Percentiles rank a stretch among this genome's conserved stretches.
Conservation (phyloP, 2,113 vertebrate species). For the Casuarius casuarius region DNA sequence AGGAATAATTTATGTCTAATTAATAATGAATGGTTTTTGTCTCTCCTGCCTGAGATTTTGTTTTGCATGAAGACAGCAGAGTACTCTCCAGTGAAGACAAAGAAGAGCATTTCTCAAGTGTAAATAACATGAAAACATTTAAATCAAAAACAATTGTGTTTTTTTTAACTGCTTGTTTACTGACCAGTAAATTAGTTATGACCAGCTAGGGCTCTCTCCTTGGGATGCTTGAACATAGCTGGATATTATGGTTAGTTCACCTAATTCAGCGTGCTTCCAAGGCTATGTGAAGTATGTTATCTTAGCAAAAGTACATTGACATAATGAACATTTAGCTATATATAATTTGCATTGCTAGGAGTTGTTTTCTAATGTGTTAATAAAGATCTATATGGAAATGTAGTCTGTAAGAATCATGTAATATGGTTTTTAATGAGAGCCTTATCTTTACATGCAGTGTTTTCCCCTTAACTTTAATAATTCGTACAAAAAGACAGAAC, state of each 20-base stretch:
- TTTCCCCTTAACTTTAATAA: not conserved
- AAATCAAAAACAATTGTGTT: not conserved
- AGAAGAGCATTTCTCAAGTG: slow-evolving; percentile 47
- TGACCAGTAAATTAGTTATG: not conserved
- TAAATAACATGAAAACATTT: slow-evolving; percentile 43
- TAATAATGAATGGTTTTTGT: slow-evolving; percentile 72
- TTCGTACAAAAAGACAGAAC: not conserved
- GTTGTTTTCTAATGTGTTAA: not conserved
- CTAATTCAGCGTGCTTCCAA: not conserved
- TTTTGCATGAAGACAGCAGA: slow-evolving; percentile 56
- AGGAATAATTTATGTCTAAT: slow-evolving; percentile 81
- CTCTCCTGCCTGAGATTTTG: slow-evolving; percentile 51
- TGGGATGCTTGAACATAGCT: not conserved
- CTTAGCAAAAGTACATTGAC: not conserved
- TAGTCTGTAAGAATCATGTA: not conserved
- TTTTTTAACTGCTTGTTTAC: slow-evolving; percentile 39
- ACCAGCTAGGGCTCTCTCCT: not conserved
- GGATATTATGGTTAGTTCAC: not conserved
- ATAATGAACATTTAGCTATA: not conserved
- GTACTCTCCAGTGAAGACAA: slow-evolving; percentile 45
- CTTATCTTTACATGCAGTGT: not conserved
- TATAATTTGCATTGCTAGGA: not conserved
- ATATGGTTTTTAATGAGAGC: not conserved
- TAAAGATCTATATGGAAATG: not conserved
- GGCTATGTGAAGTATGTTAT: not conserved